A percentile compares a stretch with the other conserved stretches of the same genome.
These are phyloP conservation scores for Melieria crassipennis DNA, from an alignment of 2,888 invertebrate genomes.

Conservation along the genomic window DNA sequence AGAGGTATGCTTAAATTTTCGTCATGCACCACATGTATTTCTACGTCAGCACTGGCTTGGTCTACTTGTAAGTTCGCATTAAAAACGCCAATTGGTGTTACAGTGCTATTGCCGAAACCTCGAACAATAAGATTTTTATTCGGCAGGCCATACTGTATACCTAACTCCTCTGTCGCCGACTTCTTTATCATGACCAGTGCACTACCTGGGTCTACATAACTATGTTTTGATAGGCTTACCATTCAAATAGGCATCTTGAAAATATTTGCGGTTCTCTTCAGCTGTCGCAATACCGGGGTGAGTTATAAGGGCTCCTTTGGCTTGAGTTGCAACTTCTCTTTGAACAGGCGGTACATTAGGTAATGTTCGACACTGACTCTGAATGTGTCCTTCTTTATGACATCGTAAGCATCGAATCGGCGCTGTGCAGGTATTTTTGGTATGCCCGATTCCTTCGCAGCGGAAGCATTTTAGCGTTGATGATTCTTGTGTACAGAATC, in stretches of 20 bases:
- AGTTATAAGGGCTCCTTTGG: too few species aligned
- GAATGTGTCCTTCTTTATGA: too few species aligned
- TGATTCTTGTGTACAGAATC: too few species aligned
- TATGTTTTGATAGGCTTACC: constrained; percentile 27
- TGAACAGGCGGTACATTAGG: too few species aligned
- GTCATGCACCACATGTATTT: constrained; percentile 34
- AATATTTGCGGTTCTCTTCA: constrained; percentile 20
- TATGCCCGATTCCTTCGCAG: too few species aligned
- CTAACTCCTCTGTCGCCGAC: constrained; percentile 22
- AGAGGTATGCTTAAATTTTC: constrained; percentile 30
- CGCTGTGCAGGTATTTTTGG: too few species aligned
- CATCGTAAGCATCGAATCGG: too few species aligned
- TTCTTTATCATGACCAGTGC: constrained; percentile 30
- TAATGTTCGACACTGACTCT: too few species aligned
- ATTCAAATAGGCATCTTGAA: constrained; percentile 30
- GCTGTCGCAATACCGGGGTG: too few species aligned
- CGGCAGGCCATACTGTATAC: constrained; percentile 12
- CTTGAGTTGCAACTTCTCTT: too few species aligned
- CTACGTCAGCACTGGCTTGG: constrained; percentile 30
- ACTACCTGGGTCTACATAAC: constrained; percentile 37
- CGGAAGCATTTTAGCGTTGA: too few species aligned
- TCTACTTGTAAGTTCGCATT: constrained; percentile 29
- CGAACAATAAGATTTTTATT: constrained; percentile 15
- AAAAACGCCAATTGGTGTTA: constrained; percentile 32
- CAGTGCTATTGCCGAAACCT: constrained; percentile 33